Percentiles rank a stretch among this genome's conserved stretches.
These are phyloP conservation scores for Gasteruption jaculator DNA, from an alignment of 2,888 invertebrate species.

Conservation along the genomic window DNA sequence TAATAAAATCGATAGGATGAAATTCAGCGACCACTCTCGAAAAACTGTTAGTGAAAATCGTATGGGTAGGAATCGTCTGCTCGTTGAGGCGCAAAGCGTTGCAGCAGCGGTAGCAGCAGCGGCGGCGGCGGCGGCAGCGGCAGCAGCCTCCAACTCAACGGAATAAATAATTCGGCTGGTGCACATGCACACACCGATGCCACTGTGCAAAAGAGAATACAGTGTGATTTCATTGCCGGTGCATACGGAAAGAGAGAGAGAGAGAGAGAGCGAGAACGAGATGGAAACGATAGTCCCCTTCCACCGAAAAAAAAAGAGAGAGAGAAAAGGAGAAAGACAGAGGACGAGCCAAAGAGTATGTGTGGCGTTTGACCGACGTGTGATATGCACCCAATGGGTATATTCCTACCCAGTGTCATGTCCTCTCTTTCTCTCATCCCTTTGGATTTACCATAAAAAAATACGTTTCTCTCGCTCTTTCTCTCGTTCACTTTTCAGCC, in stretches of 20 bases:
- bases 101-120: conserved; percentile 28
- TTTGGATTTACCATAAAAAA: too few relatives aligned
- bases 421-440: conserved; percentile 18
- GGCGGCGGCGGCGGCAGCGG: conserved; percentile 28
- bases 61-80: conserved; percentile 19
- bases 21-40: too few relatives aligned
- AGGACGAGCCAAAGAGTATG: too few relatives aligned
- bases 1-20: too few relatives aligned
- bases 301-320: conserved; percentile 5
- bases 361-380: conserved; percentile 49
- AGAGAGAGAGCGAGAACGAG: conserved; percentile 11
- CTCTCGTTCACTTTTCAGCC: conserved; percentile 26
- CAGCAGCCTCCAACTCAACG: conserved; percentile 30
- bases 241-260: conserved; percentile 4
- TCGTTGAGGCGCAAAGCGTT: too few relatives aligned
- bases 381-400: too few relatives aligned
- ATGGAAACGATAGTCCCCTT: conserved; percentile 6
- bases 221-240: neutral
- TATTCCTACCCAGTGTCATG: conserved; percentile 18
- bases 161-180: conserved; percentile 50
- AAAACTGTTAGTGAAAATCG: too few relatives aligned
- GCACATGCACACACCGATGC: too few relatives aligned
- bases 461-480: conserved; percentile 1
- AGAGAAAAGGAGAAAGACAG: conserved; percentile 8
- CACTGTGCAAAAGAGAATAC: conserved; percentile 11